Base-by-base conservation (phyloP, 2,888 invertebrate genomes). In the Drosophila villosipedis region DNA sequence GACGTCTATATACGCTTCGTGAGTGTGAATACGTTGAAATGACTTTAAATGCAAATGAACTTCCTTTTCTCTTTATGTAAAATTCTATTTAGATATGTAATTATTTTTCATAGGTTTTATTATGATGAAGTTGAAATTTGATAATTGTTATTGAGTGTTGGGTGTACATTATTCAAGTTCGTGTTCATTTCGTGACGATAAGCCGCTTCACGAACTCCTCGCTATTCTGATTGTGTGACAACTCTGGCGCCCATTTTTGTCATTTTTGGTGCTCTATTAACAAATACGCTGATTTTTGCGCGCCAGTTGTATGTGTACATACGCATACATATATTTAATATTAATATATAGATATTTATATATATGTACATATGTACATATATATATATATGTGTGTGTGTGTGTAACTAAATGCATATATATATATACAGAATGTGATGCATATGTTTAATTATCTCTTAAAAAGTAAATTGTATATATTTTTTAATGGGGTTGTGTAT, bases 201-300 rank as follows among this genome's bases (percentile, higher is more conserved):
- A n/a, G n/a, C n/a, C 50, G 25, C 35, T 28, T 68, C 69, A 62
- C 59, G 66, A 58, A 50, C 53, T 64, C 73, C 10, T 78, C 58
- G 28, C 68, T 78, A 54, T 65, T 60, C 39, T 55, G 49, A 69
- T 68, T 63, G 59, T 35, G 68, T 71, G 89, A 77, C 86, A 86
- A 86, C 86, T 85, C 86, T 86, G 78, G 76, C 76, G 89, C 86
- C 78, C 83, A 85, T 88, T 85, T 84, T 79, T 73, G 87, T 81
- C 84, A 76, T 75, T 89, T 90, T 78, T 82, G 79, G 82, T 71
- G 63, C 58, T 78, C 82, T 71, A 67, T 61, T 78, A 70, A 68
- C 70, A 55, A 76, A 70, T 82, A 75, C 68, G 71, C 52, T 72
- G 72, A 82, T 71, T 81, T 91, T 89, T 86, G 78, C 84, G 85